Base-by-base conservation (phyloP, 1,140 invertebrate genomes). In the Calephelis nemesis region DNA sequence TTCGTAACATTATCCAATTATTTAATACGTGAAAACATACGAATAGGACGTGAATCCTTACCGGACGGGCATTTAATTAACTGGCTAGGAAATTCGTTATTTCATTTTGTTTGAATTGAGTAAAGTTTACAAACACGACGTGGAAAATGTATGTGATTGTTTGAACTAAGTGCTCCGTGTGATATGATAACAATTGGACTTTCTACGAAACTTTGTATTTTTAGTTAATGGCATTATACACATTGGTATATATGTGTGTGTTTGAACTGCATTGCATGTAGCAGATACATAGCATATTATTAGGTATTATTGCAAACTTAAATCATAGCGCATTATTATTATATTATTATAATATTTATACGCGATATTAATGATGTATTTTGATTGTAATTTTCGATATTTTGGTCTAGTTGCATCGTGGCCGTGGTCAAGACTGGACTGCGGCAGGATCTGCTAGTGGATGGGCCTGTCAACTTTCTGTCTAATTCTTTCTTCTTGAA, bases 31-130 rank as follows among this genome's bases (percentile, higher is more conserved):
- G 69, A 74, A 69, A 74, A 71, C 69, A 66, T 67, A 74, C 67
- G 66, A 54, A 50, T 60, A 52, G 52, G 13, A 71, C 65, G 47
- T 45, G 67, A 71, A 74, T 71, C 72, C 72, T 71, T 71, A 72
- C 72, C 69, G 75, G 67, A 70, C 72, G 68, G 52, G 52, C 52
- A 30, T 77, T 78, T 81, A 74, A 74, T 74, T 74, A 74, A 74
- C 73, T 69, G 71, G 71, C 52, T 58, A 58, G 52, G 52, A 58
- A 58, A 58, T 58, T 58, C 52, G 30, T 58, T 58, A 58, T 58
- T 58, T 58, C 10, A 58, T 58, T 58, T 58, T 58, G 52, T 58
- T 58, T 58, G 52, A 30, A 58, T 58, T 58, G 52, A 58, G 52
- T 58, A 63, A 63, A 71, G 65, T 71, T 52, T 71, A 54, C 63